Percentiles rank a stretch among this genome's conserved stretches.
phyloP scores from a whole-genome alignment of 2,888 invertebrate genomes.

The Hyposoter dolosus region DNA sequence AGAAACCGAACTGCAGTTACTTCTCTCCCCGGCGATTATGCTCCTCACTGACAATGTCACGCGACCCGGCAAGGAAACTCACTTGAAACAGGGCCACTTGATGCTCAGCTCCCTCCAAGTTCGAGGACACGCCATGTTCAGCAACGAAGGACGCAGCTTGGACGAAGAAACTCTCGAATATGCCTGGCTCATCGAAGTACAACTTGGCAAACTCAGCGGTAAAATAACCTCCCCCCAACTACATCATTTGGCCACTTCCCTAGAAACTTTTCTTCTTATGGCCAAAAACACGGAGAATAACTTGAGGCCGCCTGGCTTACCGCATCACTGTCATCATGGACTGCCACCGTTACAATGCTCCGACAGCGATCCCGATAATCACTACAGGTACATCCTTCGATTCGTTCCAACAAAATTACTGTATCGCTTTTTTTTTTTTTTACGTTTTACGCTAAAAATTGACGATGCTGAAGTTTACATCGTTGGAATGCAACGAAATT shows the following conservation, averaged over 20 bases:
- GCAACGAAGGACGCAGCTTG: constrained; percentile 94
- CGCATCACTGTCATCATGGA: constrained; percentile 93
- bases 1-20: constrained; percentile 96
- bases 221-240: constrained; percentile 95
- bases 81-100: constrained; percentile 93
- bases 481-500: too few relatives aligned
- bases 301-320: constrained; percentile 92
- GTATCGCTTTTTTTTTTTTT: constrained; percentile 5
- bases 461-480: too few relatives aligned
- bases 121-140: constrained; percentile 98
- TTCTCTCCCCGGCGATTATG: constrained; percentile 95
- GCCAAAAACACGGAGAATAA: constrained; percentile 96
- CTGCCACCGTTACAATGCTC: constrained; percentile 89
- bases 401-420: not conserved
- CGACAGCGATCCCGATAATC: constrained; percentile 89
- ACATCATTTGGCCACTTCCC: constrained; percentile 93
- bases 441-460: not conserved
- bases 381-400: constrained; percentile 86
- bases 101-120: constrained; percentile 94
- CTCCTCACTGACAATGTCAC: constrained; percentile 91
- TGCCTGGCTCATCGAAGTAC: constrained; percentile 98
- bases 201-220: constrained; percentile 96
- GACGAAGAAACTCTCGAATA: constrained; percentile 99
- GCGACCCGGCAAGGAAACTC: constrained; percentile 89
- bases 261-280: constrained; percentile 95